A percentile compares a stretch with the other conserved stretches of the same genome.
These are phyloP conservation scores for Portevinia maculata DNA, from an alignment of 2,888 invertebrate genomes.

Conservation along the genomic window DNA sequence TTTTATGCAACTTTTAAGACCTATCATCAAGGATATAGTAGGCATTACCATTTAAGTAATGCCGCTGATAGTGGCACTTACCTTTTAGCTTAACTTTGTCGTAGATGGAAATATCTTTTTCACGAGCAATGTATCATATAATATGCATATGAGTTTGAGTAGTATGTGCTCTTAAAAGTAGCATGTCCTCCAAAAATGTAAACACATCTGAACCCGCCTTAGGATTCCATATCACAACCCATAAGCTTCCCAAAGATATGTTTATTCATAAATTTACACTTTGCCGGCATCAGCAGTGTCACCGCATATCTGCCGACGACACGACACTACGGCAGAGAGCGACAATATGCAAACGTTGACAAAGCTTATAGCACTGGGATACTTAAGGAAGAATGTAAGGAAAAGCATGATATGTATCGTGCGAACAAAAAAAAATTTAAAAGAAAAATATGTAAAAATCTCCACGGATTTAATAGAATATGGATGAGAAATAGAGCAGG, in stretches of 20 bases:
- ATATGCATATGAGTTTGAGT: not conserved
- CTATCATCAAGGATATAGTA: conserved; percentile 29
- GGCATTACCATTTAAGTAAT: not conserved
- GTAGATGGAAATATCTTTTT: conserved; percentile 16
- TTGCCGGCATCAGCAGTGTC: conserved; percentile 47
- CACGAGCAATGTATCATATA: conserved; percentile 33
- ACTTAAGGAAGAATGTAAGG: conserved; percentile 28
- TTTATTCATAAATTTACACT: conserved; percentile 72
- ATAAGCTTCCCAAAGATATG: conserved; percentile 61
- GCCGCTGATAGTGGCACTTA: conserved; percentile 4
- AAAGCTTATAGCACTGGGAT: conserved; percentile 35
- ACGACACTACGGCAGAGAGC: not conserved
- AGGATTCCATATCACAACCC: conserved; percentile 51
- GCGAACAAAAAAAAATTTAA: too few species aligned
- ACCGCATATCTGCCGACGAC: conserved; percentile 50
- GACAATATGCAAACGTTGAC: conserved; percentile 39
- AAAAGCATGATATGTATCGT: not conserved
- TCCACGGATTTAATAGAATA: conserved; percentile 69
- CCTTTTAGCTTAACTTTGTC: not conserved
- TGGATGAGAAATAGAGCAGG: conserved; percentile 73
- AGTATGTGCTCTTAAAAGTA: conserved; percentile 35
- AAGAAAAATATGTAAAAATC: conserved; percentile 45
- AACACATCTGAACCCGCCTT: conserved; percentile 58
- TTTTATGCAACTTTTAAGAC: conserved; percentile 9
- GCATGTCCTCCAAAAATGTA: conserved; percentile 53